Conservation (phyloP, 2,888 invertebrate genomes). For the Stegana nigrithorax region DNA sequence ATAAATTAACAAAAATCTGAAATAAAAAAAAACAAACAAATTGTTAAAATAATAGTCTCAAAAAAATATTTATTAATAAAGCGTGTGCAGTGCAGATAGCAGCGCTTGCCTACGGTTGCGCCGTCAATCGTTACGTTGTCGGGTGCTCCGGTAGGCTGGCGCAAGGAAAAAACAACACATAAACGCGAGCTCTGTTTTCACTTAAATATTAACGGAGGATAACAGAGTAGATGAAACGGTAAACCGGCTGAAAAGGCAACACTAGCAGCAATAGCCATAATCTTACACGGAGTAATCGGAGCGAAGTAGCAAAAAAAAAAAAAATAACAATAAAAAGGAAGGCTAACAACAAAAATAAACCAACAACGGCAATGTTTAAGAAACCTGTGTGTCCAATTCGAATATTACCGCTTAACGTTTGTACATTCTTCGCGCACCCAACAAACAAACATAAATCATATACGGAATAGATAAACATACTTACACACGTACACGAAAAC, state of each 20-base stretch:
- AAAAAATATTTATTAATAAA: no score
- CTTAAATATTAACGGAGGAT: no score
- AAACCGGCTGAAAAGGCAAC: not conserved
- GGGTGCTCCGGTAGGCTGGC: no score
- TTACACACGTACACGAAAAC: slow-evolving; percentile 13
- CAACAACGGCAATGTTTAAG: slow-evolving; percentile 1
- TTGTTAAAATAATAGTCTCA: no score
- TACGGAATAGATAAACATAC: slow-evolving; percentile 3
- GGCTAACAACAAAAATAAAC: not conserved
- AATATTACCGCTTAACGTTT: slow-evolving; percentile 18
- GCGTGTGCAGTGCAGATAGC: no score
- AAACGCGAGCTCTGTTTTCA: no score
- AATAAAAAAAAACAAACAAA: no score
- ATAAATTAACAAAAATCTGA: no score
- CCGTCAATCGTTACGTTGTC: no score
- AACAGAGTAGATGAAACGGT: no score
- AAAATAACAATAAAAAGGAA: not conserved
- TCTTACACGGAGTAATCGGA: not conserved
- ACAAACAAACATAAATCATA: slow-evolving; percentile 20
- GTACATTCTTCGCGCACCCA: slow-evolving; percentile 38
- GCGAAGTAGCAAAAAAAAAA: not conserved
- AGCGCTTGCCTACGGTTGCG: no score
- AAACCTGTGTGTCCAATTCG: slow-evolving; percentile 15
- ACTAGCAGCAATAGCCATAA: not conserved
- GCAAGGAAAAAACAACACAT: no score